Evolutionary conservation across 2,888 invertebrate species (phyloP).

Genomic region (Dryobotodes eremita): DNA sequence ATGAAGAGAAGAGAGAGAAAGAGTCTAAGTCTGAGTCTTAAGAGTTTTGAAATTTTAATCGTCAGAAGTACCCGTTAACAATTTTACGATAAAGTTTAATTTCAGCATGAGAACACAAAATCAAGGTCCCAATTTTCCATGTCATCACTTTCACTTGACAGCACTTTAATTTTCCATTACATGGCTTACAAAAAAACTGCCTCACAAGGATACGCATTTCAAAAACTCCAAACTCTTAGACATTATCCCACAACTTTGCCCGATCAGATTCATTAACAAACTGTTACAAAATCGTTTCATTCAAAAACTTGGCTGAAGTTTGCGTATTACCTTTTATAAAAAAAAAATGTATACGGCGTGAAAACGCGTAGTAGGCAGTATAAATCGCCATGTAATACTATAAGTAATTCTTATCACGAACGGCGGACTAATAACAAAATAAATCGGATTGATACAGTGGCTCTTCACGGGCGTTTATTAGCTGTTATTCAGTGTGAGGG

Average conservation of each 20-base stretch:
- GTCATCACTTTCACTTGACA: constrained; percentile 31
- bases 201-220: constrained; percentile 33
- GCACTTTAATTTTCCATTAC: constrained; percentile 15
- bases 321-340: constrained; percentile 49
- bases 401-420: constrained; percentile 66
- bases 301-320: constrained; percentile 58
- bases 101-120: background rate
- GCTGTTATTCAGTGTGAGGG: constrained; percentile 61
- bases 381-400: constrained; percentile 43
- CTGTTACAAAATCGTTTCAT: constrained; percentile 65
- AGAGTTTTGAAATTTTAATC: too few relatives aligned
- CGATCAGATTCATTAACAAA: constrained; percentile 67
- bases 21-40: background rate
- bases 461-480: constrained; percentile 66
- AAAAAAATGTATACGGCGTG: constrained; percentile 28
- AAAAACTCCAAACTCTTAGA: constrained; percentile 31
- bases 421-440: constrained; percentile 68
- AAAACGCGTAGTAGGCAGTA: constrained; percentile 28
- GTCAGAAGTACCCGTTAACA: background rate
- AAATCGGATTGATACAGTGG: constrained; percentile 68
- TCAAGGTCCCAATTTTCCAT: constrained; percentile 9
- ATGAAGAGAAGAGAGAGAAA: background rate
- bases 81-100: background rate
- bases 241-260: constrained; percentile 50
- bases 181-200: constrained; percentile 6